phyloP scores from a whole-genome alignment of 2,113 vertebrate genomes.

The Pangasianodon hypophthalmus region DNA sequence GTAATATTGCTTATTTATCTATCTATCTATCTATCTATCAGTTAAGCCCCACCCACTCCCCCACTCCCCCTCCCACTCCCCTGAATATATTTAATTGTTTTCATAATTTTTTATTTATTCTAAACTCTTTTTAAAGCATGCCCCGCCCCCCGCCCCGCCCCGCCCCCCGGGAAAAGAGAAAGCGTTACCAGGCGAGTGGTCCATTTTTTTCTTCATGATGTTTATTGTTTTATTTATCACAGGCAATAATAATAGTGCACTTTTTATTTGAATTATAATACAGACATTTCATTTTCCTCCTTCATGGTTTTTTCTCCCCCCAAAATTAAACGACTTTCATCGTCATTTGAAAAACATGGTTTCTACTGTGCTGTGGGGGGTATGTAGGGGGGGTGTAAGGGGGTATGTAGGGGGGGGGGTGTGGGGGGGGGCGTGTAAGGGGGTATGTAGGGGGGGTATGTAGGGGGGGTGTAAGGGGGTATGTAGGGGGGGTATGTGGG shows the following conservation, averaged over 20 bases:
- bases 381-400: too few relatives aligned
- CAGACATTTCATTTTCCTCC: conserved; percentile 71
- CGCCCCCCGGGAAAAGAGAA: too few relatives aligned
- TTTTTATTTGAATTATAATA: conserved; percentile 71
- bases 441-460: too few relatives aligned
- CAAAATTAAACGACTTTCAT: conserved; percentile 49
- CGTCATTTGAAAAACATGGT: conserved; percentile 50
- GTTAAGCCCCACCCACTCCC: background rate
- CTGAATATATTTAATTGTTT: background rate
- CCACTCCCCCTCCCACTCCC: too few relatives aligned
- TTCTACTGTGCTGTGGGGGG: conserved; percentile 56
- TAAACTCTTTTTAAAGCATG: too few relatives aligned
- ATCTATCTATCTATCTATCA: background rate
- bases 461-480: too few relatives aligned
- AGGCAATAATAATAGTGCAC: conserved; percentile 82
- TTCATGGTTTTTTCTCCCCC: conserved; percentile 58
- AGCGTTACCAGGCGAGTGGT: background rate
- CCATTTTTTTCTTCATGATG: conserved; percentile 56
- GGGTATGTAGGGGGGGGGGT: too few relatives aligned
- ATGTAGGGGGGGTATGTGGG: too few relatives aligned
- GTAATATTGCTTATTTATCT: background rate
- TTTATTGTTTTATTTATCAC: conserved; percentile 79
- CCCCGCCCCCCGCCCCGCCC: too few relatives aligned
- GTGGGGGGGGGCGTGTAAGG: too few relatives aligned
- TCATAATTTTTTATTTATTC: too few relatives aligned